phyloP scores from a whole-genome alignment of 2,888 invertebrate species.

The Aporophyla nigra region DNA sequence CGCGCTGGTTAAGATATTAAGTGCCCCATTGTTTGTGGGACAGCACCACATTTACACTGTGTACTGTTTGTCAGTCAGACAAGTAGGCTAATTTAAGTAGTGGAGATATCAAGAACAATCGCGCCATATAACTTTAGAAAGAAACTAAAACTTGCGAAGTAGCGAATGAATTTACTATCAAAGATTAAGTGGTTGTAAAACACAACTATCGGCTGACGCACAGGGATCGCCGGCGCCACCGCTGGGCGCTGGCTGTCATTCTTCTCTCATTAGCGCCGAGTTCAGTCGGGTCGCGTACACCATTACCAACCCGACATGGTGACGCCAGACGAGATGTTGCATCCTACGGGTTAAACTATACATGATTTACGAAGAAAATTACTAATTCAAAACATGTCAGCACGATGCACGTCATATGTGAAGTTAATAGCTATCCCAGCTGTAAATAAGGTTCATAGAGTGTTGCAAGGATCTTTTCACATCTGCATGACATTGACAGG shows the following conservation, averaged over 20 bases:
- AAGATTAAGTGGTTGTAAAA: conserved; percentile 42
- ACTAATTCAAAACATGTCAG: conserved; percentile 35
- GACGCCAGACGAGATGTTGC: conserved; percentile 57
- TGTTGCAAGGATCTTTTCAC: not conserved
- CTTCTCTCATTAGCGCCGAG: conserved; percentile 67
- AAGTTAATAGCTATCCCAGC: conserved; percentile 15
- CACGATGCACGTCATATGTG: conserved; percentile 30
- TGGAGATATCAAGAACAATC: not conserved
- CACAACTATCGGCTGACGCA: conserved; percentile 12
- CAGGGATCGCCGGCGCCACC: conserved; percentile 55
- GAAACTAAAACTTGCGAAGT: conserved; percentile 13
- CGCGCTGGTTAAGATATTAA: no score
- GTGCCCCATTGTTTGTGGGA: no score
- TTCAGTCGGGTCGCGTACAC: conserved; percentile 59
- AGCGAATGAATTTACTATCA: conserved; percentile 11
- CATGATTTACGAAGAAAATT: conserved; percentile 41
- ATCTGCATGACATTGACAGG: not conserved
- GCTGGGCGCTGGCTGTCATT: conserved; percentile 44
- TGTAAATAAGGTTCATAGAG: conserved; percentile 8
- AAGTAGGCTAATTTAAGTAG: not conserved
- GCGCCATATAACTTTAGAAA: conserved; percentile 8
- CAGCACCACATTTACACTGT: no score
- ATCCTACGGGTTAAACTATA: conserved; percentile 41
- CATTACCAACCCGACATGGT: conserved; percentile 61
- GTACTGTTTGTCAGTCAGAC: not conserved